These are phyloP conservation scores for Pollenia labialis DNA, from an alignment of 2,888 invertebrate genomes.

Conservation along the genomic window DNA sequence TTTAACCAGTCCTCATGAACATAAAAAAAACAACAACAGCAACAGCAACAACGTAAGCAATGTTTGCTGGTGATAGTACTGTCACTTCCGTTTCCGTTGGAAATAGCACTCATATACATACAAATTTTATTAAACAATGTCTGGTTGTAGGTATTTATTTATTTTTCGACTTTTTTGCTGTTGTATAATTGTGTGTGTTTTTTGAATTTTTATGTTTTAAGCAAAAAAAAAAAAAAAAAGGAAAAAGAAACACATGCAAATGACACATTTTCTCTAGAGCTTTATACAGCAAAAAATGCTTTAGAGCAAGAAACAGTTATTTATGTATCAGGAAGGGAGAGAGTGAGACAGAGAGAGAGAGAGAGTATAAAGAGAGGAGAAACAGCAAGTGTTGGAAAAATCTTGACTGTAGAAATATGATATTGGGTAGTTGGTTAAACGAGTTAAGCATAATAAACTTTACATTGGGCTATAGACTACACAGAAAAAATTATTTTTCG, in stretches of 20 bases:
- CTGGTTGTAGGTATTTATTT: not conserved
- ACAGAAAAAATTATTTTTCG: too few relatives aligned
- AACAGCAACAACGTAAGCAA: slow-evolving; percentile 42
- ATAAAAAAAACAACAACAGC: slow-evolving; percentile 7
- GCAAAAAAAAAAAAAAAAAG: not conserved
- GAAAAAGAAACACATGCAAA: slow-evolving; percentile 45
- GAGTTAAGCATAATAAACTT: too few relatives aligned
- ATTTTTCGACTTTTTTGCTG: slow-evolving; percentile 1
- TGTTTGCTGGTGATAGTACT: slow-evolving; percentile 69
- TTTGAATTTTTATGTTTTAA: not conserved
- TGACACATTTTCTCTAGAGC: slow-evolving; percentile 55
- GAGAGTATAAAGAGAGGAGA: not conserved
- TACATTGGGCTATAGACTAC: too few relatives aligned
- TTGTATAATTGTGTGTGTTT: not conserved
- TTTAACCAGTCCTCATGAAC: not conserved
- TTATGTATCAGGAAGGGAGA: not conserved
- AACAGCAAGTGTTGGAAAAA: not conserved
- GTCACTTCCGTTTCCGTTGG: slow-evolving; percentile 72
- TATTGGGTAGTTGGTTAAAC: not conserved
- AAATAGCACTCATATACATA: slow-evolving; percentile 52
- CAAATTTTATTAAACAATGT: slow-evolving; percentile 25
- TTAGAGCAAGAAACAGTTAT: slow-evolving; percentile 9
- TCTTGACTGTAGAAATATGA: not conserved
- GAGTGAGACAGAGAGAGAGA: not conserved
- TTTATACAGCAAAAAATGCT: not conserved